Conservation (phyloP, 1,140 invertebrate species). For the Trichonephila clavipes region DNA sequence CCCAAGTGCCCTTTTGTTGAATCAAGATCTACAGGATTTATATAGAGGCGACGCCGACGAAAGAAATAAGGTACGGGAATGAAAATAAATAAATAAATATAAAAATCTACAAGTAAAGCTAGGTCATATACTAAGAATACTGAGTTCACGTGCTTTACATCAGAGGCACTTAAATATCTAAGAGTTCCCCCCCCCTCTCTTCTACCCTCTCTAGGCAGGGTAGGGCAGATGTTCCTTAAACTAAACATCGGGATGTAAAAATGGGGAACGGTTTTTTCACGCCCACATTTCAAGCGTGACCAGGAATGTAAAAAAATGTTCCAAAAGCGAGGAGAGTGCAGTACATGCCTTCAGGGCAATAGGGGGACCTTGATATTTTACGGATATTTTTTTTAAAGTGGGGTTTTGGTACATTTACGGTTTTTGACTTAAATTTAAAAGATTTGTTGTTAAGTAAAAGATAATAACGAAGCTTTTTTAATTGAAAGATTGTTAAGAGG, state of each 20-base stretch:
- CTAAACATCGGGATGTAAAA: slow-evolving; percentile 2
- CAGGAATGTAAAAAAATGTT: slow-evolving; percentile 6
- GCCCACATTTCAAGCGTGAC: slow-evolving; percentile 36
- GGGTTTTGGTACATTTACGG: too few species aligned
- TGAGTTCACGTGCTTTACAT: slow-evolving; percentile 18
- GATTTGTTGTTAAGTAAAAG: too few species aligned
- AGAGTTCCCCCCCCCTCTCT: not conserved
- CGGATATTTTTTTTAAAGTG: too few species aligned
- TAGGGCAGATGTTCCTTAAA: slow-evolving; percentile 19
- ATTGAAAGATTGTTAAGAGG: too few species aligned
- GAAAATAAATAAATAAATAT: not conserved
- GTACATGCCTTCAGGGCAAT: not conserved
- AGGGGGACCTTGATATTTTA: too few species aligned
- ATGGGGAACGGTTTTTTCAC: slow-evolving; percentile 24
- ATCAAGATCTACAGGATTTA: not conserved
- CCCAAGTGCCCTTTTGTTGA: not conserved
- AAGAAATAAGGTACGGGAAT: not conserved
- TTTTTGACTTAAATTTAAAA: too few species aligned
- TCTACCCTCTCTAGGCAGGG: not conserved
- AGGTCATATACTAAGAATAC: not conserved
- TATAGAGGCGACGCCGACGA: not conserved
- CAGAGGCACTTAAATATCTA: not conserved
- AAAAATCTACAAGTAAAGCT: not conserved
- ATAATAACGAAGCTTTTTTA: too few species aligned
- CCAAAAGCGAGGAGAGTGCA: not conserved